A percentile compares a stretch with the other conserved stretches of the same genome.
Conservation (phyloP, 2,113 vertebrate species). For the Megaceryle maxima region DNA sequence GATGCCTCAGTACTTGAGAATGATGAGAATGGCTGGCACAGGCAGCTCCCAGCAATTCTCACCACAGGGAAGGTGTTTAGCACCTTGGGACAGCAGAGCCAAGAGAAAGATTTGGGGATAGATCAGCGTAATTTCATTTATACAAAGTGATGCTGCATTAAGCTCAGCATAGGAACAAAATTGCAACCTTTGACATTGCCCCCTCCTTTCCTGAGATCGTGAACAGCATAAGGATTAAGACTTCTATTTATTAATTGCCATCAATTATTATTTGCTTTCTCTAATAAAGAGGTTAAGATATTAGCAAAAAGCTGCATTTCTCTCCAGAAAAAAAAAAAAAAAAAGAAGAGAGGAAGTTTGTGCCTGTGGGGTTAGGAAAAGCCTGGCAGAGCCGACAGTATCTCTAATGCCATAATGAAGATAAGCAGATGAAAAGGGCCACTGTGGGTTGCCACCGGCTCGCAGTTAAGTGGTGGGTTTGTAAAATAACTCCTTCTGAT, state of each 20-base stretch:
- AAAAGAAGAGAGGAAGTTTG: neutral
- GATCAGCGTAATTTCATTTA: neutral
- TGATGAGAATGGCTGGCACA: neutral
- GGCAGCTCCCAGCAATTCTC: neutral
- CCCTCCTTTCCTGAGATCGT: neutral
- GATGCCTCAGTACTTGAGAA: neutral
- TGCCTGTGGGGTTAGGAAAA: neutral
- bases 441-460: conserved; percentile 45
- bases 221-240: neutral
- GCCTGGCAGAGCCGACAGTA: conserved; percentile 12
- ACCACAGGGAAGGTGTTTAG: neutral
- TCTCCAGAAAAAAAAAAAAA: neutral
- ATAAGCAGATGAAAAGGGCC: conserved; percentile 58
- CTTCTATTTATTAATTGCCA: neutral
- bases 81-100: neutral
- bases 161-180: neutral
- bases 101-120: neutral
- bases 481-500: conserved; percentile 49
- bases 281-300: neutral
- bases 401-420: conserved; percentile 60
- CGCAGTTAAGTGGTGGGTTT: conserved; percentile 48
- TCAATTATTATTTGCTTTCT: neutral
- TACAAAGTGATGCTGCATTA: neutral
- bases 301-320: neutral
- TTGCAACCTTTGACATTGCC: neutral